phyloP scores from a whole-genome alignment of 2,797 vertebrate species.

The Cyclura pinguis region DNA sequence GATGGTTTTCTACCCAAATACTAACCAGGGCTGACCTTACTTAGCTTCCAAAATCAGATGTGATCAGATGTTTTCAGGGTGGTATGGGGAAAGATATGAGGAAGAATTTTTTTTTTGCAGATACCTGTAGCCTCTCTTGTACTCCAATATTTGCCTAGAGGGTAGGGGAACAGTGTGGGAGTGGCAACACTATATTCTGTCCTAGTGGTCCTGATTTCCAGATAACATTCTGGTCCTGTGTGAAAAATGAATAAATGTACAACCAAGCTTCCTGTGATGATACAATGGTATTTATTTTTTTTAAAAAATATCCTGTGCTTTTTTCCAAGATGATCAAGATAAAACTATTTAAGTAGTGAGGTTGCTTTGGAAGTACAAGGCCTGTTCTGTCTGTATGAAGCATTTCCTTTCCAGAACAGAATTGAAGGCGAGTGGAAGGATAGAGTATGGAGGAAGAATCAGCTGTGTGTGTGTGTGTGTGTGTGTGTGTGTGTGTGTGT shows the following conservation, averaged over 20 bases:
- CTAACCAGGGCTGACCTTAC: too few relatives aligned
- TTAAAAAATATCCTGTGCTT: background rate
- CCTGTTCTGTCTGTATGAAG: background rate
- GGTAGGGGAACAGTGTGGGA: background rate
- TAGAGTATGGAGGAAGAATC: too few relatives aligned
- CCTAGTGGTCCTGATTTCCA: background rate
- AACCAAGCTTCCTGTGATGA: background rate
- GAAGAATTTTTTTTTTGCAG: background rate
- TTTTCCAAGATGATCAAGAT: background rate
- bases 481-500: too few relatives aligned
- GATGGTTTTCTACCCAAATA: too few relatives aligned
- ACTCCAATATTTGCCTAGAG: background rate
- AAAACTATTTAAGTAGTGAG: background rate
- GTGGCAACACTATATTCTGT: background rate
- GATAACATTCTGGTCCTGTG: background rate
- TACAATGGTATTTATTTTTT: background rate
- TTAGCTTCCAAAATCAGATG: too few relatives aligned
- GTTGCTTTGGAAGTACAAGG: background rate
- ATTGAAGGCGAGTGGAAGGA: background rate
- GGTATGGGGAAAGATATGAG: background rate
- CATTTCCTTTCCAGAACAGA: background rate
- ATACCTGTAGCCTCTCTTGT: too few relatives aligned
- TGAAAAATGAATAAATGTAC: background rate
- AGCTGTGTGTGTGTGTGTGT: too few relatives aligned
- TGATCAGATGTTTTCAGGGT: background rate